Base-by-base conservation (phyloP, 2,888 invertebrate genomes). In the Helicoverpa assulta region DNA sequence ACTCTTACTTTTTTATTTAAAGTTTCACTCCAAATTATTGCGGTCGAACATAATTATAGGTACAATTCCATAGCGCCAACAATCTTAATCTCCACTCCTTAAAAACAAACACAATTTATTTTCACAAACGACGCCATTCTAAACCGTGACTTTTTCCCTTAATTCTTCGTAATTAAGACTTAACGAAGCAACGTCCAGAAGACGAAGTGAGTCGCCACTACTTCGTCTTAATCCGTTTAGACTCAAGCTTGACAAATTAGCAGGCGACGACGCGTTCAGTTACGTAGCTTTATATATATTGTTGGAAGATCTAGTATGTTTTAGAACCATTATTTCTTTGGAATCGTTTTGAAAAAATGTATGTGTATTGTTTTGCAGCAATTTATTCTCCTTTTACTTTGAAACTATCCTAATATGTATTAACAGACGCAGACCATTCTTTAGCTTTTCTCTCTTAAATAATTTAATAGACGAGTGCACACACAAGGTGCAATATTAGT, bases 141-240 rank as follows among this genome's bases (percentile, higher is more conserved):
- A 56, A 73, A 71, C 43, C 16, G 7, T 16, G 7, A 53, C 29
- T 62, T 63, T 59, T 54, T 37, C 55, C 54, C 52, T 8, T 72
- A 60, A 78, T 33, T 10, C 61, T 51, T 58, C 43, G 3, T 69
- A 75, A 79, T 74, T 74, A 76, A 79, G 64, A 37, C 5, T 14
- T 60, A 54, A 64, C 40, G n/a, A 56, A 43, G 54, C 14, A 53
- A 3, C 43, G 37, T 2, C 14, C 50, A 14, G 43, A 53, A 54
- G 72, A 57, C 50, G 43, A 56, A 40, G 29, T 26, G 19, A 54
- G 65, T 65, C 56, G 51, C 61, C 50, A 37, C 61, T 67, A 40
- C 61, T 68, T 61, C 43, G 54, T 53, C 66, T 69, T 67, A 73
- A 78, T 77, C 61, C 58, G 66, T 19, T 73, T 56, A 64, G 26